Base-by-base conservation (phyloP, 2,797 vertebrate genomes). In the Catostomus latipinnis region DNA sequence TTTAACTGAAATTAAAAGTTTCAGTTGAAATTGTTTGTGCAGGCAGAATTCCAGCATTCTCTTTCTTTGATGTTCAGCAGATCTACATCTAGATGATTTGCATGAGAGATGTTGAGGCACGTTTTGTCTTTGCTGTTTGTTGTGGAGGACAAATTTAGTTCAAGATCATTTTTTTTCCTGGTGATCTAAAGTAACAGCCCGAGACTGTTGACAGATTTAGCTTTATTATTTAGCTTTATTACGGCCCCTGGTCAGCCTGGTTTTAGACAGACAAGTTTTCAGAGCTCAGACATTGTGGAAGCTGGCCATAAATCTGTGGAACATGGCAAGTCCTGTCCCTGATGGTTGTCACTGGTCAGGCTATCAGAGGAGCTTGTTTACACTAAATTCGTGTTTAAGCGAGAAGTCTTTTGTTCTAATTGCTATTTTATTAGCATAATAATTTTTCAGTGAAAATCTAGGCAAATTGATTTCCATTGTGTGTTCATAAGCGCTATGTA, bases 71-170 rank as follows among this genome's bases (percentile, higher is more conserved):
- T 34, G 34, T 76, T 76, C 34, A 34, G 34, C 34, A 34, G 69
- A 82, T 81, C 34, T 73, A 8, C 43, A 81, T 87, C 71, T 78
- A 53, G 13, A 46, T 61, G 75, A 81, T 84, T 73, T 74, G 84
- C 72, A 54, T 66, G 52, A 67, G 78, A 70, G 77, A 45, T 10
- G 72, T 76, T 65, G 45, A 80, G 81, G 49, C 82, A 81, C n/a
- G 71, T 57, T 81, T 46, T 69, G 76, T 80, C 71, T 85, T 77
- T 65, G 46, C 65, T 48, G 57, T 82, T 65, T 34, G 34, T 82
- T 65, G 48, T 14, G 16, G 61, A 45, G 61, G 74, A 82, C 74
- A 62, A 78, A 74, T 63, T 63, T 54, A 3, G 74, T 65, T 68
- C 68, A 53, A 50, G 69, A 74, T 69, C 7, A 2, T 34, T 34